Base-by-base conservation (phyloP, 2,113 vertebrate species). In the Ammospiza nelsoni region DNA sequence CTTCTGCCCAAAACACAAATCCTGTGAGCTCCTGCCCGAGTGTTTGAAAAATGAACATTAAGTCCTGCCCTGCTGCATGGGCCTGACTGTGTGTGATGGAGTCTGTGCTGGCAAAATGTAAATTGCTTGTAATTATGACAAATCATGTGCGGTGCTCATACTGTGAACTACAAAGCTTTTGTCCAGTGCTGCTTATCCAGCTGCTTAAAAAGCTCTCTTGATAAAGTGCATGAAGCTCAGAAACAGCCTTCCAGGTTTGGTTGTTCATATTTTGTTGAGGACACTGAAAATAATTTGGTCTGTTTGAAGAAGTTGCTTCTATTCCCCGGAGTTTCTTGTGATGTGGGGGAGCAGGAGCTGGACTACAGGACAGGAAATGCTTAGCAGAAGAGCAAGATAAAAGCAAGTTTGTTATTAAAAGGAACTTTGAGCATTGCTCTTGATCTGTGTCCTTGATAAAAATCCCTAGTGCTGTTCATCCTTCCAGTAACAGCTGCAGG, bases 101-200 rank as follows among this genome's bases (percentile, higher is more conserved):
- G 83, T 72, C 85, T 52, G 37, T 52, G 66, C 62, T 66, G 58
- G 68, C 66, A 85, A 84, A 89, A 82, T 0, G 2, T 58, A 78
- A 75, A 89, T 68, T 31, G 54, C 69, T 89, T 65, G 12, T 78
- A 92, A 93, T 89, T 61, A 49, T 28, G 68, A 84, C 61, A 86
- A 77, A 87, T 89, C 62, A 49, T 12, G 27, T 2, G 8, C 75
- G 37, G 3, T 79, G 68, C 54, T 67, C 62, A 21, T 39, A 35
- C 84, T 51, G 82, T 72, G 92, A 92, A 39, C 52, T 69, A 27
- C 54, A 90, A 43, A 96, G 87, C 82, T 89, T 88, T 94, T 87
- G 89, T 75, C 81, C 43, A 29, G 54, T 46, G 31, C 66, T 0
- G 2, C 72, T 92, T 89, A 78, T 55, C 54, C 76, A 62, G 31